Percentiles rank a stretch among this genome's conserved stretches.
These are phyloP conservation scores for Porites evermanni DNA, from an alignment of 92 coral and sea anemone genomes.

Conservation along the genomic window DNA sequence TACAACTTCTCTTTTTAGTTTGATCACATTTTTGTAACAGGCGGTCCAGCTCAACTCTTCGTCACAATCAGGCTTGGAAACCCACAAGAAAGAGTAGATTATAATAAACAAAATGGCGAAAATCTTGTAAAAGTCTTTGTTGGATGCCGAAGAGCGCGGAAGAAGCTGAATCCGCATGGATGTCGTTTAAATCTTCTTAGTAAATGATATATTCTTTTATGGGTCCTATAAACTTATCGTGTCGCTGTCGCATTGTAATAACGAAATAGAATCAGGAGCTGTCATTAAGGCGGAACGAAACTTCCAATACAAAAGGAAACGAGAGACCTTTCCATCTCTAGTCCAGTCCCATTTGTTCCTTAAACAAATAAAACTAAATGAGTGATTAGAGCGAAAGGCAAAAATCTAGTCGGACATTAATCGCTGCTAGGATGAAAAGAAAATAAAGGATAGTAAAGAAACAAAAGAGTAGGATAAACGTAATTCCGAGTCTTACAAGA, in stretches of 20 bases:
- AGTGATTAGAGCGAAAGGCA: no score
- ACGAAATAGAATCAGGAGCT: no score
- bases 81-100: conserved; percentile 38
- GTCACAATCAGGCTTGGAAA: conserved; percentile 26
- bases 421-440: no score
- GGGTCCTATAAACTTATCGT: not conserved
- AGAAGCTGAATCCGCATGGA: conserved; percentile 46
- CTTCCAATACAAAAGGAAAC: no score
- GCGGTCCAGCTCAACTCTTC: not conserved
- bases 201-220: not conserved
- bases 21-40: not conserved
- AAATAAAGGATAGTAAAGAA: no score
- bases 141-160: conserved; percentile 14
- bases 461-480: no score
- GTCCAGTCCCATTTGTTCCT: no score
- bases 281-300: no score
- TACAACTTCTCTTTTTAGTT: not conserved
- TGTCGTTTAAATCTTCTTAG: not conserved
- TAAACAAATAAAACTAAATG: no score
- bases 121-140: conserved; percentile 41
- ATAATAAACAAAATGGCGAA: conserved; percentile 12
- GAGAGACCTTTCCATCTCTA: no score
- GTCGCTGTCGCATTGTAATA: not conserved
- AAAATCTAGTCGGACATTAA: no score
- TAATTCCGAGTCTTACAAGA: no score